Conservation (phyloP, 1,140 invertebrate species). For the Rhizoglyphus robini region DNA sequence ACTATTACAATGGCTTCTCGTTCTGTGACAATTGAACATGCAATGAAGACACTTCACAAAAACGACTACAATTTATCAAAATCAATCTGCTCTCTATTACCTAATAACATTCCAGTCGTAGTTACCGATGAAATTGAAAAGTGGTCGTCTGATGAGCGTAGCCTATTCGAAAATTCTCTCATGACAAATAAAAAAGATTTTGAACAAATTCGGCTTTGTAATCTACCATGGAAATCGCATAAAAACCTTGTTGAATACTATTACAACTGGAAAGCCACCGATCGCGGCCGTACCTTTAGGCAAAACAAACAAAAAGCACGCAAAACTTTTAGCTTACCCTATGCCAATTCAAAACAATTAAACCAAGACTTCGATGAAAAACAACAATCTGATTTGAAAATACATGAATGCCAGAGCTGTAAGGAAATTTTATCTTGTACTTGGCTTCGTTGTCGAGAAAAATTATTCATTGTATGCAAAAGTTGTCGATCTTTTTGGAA, state of each 20-base stretch:
- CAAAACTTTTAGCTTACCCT: slow-evolving; percentile 98
- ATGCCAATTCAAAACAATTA: slow-evolving; percentile 47
- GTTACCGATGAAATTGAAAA: slow-evolving; percentile 99
- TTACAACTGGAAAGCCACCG: slow-evolving; percentile 99
- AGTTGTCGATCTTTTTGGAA: slow-evolving; percentile 96
- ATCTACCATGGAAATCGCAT: slow-evolving; percentile 97
- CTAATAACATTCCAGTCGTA: slow-evolving; percentile 82
- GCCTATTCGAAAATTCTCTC: slow-evolving; percentile 92
- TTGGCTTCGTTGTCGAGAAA: too few species aligned
- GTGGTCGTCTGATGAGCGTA: slow-evolving; percentile 97
- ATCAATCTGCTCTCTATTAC: slow-evolving; percentile 83
- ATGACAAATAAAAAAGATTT: slow-evolving; percentile 99
- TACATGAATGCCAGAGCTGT: too few species aligned
- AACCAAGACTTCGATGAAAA: slow-evolving; percentile 12
- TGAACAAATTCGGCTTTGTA: slow-evolving; percentile 90
- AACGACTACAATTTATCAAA: slow-evolving; percentile 77
- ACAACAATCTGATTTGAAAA: too few species aligned
- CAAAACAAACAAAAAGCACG: too few species aligned
- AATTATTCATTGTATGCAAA: slow-evolving; percentile 76
- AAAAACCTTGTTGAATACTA: slow-evolving; percentile 99
- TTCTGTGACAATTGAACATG: slow-evolving; percentile 93
- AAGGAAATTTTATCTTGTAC: too few species aligned
- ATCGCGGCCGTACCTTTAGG: slow-evolving; percentile 94
- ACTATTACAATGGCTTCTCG: slow-evolving; percentile 93
- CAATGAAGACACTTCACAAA: slow-evolving; percentile 92